Percentiles rank a stretch among this genome's conserved stretches.
Conservation (phyloP, 2,888 invertebrate genomes). For the Argynnis bischoffii region DNA sequence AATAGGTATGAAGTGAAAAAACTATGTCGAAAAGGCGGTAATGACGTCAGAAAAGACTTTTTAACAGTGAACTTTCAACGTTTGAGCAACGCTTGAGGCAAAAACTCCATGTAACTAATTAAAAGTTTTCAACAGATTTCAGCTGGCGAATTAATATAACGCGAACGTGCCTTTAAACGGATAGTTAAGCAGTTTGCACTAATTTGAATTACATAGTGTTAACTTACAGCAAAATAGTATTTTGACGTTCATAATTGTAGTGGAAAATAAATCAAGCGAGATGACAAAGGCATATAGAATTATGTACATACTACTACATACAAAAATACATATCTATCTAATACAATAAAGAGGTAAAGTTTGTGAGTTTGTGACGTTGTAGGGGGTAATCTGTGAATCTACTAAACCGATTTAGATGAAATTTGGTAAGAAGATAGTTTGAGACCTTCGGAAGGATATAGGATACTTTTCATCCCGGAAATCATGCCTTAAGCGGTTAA, state of each 20-base stretch:
- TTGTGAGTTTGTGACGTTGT: no score
- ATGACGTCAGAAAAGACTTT: constrained; percentile 20
- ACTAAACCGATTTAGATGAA: no score
- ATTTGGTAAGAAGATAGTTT: no score
- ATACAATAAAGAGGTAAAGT: no score
- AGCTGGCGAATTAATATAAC: constrained; percentile 29
- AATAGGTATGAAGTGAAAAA: constrained; percentile 26
- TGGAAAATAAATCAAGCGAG: no score
- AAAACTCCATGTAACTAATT: constrained; percentile 35
- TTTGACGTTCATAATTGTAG: background rate
- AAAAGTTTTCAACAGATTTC: constrained; percentile 30
- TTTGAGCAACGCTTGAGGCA: constrained; percentile 26
- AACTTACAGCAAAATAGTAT: background rate
- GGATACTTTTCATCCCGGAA: no score
- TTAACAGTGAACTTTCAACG: constrained; percentile 22
- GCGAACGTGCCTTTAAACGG: constrained; percentile 23
- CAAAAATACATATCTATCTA: no score
- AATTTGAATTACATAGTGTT: constrained; percentile 11
- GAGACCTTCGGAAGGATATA: no score
- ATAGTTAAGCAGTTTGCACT: constrained; percentile 19
- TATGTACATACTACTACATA: no score
- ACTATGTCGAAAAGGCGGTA: constrained; percentile 28
- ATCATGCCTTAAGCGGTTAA: no score
- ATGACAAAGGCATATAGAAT: no score
- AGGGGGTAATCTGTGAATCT: no score